Percentiles rank a stretch among this genome's conserved stretches.
phyloP scores from a whole-genome alignment of 1,140 invertebrate genomes.

The Calliphora vicina region DNA sequence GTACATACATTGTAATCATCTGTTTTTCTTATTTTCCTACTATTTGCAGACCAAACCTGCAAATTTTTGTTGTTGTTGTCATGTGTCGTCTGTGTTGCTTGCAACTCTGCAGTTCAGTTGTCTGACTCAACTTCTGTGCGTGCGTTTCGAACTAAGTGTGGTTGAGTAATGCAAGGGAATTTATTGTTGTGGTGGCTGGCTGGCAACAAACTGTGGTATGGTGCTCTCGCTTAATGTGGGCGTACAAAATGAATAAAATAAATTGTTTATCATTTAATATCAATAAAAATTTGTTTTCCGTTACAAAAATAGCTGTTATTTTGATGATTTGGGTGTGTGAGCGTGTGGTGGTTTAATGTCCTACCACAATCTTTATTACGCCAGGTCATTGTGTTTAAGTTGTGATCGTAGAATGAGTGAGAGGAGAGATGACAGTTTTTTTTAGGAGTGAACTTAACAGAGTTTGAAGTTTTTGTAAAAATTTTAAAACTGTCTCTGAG shows the following conservation, averaged over 20 bases:
- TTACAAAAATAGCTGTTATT: neutral
- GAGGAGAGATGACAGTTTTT: too few species aligned
- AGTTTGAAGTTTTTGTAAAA: too few species aligned
- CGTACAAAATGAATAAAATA: neutral
- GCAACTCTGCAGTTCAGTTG: too few species aligned
- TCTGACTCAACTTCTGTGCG: too few species aligned
- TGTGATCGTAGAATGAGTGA: too few species aligned
- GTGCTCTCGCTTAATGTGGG: neutral
- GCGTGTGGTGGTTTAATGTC: neutral
- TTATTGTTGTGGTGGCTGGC: too few species aligned
- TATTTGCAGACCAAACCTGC: neutral
- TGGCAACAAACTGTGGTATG: too few species aligned
- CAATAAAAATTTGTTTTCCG: neutral
- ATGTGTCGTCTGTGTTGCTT: too few species aligned
- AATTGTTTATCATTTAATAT: neutral
- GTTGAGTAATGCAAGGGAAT: neutral
- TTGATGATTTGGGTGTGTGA: neutral
- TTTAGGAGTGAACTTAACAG: too few species aligned
- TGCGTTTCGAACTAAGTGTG: too few species aligned
- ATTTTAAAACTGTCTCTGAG: too few species aligned
- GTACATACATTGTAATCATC: too few species aligned
- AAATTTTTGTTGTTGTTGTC: neutral
- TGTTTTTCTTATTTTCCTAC: neutral
- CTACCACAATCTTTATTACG: neutral
- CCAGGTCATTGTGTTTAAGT: neutral